A percentile compares a stretch with the other conserved stretches of the same genome.
These are phyloP conservation scores for Myiothlypis chrysogaster DNA, from an alignment of 2,797 vertebrate species.

Conservation along the genomic window DNA sequence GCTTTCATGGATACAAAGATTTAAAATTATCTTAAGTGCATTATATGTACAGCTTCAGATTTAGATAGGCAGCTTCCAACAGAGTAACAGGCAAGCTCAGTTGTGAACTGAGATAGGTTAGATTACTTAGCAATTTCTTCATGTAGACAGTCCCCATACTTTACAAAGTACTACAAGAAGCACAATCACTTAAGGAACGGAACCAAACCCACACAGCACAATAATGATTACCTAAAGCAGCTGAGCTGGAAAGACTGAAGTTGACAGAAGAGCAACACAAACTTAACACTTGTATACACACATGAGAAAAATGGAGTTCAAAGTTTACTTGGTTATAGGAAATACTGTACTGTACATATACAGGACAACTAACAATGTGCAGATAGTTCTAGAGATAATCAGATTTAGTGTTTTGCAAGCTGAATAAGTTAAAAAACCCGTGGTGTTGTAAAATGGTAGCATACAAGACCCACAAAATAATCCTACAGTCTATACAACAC, in stretches of 20 bases:
- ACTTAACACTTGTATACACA: not conserved
- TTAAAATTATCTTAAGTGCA: not conserved
- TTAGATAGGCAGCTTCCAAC: not conserved
- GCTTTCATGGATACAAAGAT: not conserved
- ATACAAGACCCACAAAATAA: not conserved
- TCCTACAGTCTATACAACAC: accelerated
- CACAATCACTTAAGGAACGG: not conserved
- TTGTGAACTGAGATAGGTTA: not conserved
- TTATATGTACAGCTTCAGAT: not conserved
- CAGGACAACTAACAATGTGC: not conserved
- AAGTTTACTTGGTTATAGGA: not conserved
- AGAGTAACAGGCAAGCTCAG: not conserved
- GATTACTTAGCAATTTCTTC: not conserved
- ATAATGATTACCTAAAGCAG: not conserved
- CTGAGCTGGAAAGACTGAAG: not conserved
- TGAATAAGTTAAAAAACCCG: not conserved
- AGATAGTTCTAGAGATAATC: not conserved
- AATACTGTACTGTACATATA: not conserved
- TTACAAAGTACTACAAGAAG: not conserved
- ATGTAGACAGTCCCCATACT: not conserved
- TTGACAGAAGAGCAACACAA: not conserved
- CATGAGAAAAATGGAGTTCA: not conserved
- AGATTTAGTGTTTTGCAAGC: not conserved
- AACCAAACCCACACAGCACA: not conserved
- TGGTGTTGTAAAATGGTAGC: not conserved